These are phyloP conservation scores for Anser cygnoides DNA, from an alignment of 2,113 vertebrate genomes.

Conservation along the genomic window DNA sequence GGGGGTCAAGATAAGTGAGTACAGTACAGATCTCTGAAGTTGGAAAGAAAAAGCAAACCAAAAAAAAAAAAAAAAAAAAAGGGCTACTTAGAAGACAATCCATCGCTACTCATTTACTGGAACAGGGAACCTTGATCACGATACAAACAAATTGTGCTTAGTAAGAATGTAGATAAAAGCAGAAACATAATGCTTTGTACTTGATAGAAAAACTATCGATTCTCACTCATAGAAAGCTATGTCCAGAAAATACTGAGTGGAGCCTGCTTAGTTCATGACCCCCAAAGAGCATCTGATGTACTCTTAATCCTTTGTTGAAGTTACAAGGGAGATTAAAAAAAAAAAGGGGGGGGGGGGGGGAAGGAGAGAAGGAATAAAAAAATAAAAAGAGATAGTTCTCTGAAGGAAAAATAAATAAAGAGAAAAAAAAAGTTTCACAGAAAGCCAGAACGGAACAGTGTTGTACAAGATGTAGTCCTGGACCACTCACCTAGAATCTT, in stretches of 20 bases:
- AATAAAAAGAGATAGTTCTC: not conserved
- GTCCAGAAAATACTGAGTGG: not conserved
- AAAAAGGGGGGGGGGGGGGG: too few relatives aligned
- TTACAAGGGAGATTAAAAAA: not conserved
- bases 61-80: not conserved
- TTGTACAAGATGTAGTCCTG: not conserved
- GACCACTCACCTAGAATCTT: not conserved
- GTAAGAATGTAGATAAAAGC: not conserved
- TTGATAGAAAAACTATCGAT: not conserved
- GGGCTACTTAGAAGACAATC: not conserved
- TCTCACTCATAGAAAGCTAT: not conserved
- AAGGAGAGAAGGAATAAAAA: too few relatives aligned
- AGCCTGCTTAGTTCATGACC: fast-evolving
- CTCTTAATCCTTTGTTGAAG: not conserved
- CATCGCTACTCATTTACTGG: not conserved
- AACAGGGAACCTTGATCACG: not conserved
- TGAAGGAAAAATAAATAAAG: not conserved
- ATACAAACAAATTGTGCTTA: not conserved
- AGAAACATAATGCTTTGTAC: not conserved
- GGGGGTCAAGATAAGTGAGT: not conserved
- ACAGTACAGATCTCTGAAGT: not conserved
- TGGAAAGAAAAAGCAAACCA: not conserved
- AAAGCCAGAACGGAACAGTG: not conserved
- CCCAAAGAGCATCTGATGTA: not conserved
- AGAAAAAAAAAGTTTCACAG: not conserved